Percentiles rank a stretch among this genome's conserved stretches.
Conservation (phyloP, 2,888 invertebrate species). For the Erannis defoliaria region DNA sequence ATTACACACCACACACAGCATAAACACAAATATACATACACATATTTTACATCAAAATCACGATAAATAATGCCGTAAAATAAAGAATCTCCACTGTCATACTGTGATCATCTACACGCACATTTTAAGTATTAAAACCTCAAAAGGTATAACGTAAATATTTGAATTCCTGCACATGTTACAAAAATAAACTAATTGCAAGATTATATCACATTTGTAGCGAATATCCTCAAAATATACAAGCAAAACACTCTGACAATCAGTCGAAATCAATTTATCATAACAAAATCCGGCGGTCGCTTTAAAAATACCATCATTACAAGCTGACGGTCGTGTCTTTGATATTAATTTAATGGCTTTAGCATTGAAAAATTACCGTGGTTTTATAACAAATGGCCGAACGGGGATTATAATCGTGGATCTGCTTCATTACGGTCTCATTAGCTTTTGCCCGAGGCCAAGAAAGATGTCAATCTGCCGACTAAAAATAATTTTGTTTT, state of each 20-base stretch:
- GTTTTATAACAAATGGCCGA: constrained; percentile 60
- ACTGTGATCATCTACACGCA: too few species aligned
- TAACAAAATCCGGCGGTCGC: constrained; percentile 33
- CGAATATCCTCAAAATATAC: constrained; percentile 10
- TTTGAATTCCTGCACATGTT: too few species aligned
- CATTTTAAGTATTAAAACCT: too few species aligned
- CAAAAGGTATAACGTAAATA: too few species aligned
- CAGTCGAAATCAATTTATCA: constrained; percentile 45
- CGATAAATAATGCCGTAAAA: too few species aligned
- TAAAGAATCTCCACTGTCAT: too few species aligned
- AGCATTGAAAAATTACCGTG: constrained; percentile 51
- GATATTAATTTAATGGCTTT: constrained; percentile 67
- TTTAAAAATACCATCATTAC: constrained; percentile 51
- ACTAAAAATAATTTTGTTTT: constrained; percentile 69
- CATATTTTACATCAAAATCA: too few species aligned
- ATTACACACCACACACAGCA: too few species aligned
- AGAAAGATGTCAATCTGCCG: constrained; percentile 61
- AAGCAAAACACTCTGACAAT: constrained; percentile 30
- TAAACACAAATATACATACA: too few species aligned
- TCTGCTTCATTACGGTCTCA: constrained; percentile 70
- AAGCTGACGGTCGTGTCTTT: constrained; percentile 55
- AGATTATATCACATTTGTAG: background rate
- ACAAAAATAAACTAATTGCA: background rate
- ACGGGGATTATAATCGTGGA: constrained; percentile 67
- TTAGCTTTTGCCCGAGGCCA: constrained; percentile 66